These are phyloP conservation scores for human DNA, from an alignment of 2,113 vertebrate genomes.

Conservation along the genomic window DNA sequence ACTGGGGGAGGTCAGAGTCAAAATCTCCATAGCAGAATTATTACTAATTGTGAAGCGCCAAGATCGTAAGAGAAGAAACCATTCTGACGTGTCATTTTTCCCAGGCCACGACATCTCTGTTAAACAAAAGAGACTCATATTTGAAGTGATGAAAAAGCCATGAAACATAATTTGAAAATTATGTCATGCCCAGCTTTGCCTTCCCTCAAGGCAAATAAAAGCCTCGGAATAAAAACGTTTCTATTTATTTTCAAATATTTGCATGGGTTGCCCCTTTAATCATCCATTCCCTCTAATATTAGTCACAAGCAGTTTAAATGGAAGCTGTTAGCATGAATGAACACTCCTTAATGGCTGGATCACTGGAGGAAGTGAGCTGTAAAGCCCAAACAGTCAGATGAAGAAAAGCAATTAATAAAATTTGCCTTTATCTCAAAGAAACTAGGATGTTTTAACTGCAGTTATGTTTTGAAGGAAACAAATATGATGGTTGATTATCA, in stretches of 20 bases:
- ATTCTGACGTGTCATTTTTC: background rate
- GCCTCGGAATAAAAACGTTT: conserved; percentile 48
- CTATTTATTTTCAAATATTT: conserved; percentile 47
- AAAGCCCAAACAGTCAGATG: background rate
- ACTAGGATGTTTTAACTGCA: background rate
- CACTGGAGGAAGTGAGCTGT: background rate
- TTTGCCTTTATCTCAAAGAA: background rate
- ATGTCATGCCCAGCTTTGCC: background rate
- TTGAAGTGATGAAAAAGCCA: conserved; percentile 29
- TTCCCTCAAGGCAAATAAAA: conserved; percentile 36
- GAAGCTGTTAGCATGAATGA: conserved; percentile 54
- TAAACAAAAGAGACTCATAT: background rate
- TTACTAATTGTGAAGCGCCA: background rate
- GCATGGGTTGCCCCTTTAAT: conserved; percentile 1
- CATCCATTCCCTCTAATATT: conserved; percentile 28
- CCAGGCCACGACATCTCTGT: background rate
- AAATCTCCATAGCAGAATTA: background rate
- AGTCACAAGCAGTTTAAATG: conserved; percentile 27
- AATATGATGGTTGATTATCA: background rate
- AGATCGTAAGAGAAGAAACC: background rate
- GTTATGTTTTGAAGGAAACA: background rate
- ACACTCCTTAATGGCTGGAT: background rate
- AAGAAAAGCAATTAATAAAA: conserved; percentile 20
- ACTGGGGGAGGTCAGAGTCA: background rate
- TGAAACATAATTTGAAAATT: conserved; percentile 23